phyloP scores from a whole-genome alignment of 2,888 invertebrate genomes.

The Microdon myrmicae region DNA sequence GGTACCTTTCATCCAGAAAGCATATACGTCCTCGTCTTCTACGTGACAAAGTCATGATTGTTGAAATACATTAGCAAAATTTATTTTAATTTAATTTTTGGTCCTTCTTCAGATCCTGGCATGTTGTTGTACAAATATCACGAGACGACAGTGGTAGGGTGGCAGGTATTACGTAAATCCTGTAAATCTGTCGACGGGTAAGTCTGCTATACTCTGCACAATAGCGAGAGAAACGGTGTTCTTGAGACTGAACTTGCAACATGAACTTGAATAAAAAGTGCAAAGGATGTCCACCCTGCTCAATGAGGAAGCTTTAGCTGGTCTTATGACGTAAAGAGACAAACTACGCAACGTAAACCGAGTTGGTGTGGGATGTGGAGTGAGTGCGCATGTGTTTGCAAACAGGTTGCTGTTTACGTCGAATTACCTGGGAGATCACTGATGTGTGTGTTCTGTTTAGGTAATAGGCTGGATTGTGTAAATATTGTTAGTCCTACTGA shows the following conservation, averaged over 20 bases:
- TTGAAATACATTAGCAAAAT: too few species aligned
- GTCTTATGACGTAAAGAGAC: constrained; percentile 36
- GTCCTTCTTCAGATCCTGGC: too few species aligned
- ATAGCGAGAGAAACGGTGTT: constrained; percentile 3
- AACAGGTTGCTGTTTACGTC: constrained; percentile 52
- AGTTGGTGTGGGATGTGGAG: neutral
- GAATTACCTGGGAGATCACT: constrained; percentile 29
- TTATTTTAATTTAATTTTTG: too few species aligned
- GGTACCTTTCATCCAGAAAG: too few species aligned
- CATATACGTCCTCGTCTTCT: too few species aligned
- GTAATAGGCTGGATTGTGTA: too few species aligned
- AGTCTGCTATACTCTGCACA: constrained; percentile 30
- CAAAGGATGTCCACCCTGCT: neutral
- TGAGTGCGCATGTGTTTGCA: constrained; percentile 5
- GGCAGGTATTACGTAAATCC: constrained; percentile 39
- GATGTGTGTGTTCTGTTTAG: constrained; percentile 22
- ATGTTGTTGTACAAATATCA: too few species aligned
- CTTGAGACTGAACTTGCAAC: constrained; percentile 46
- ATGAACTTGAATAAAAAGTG: constrained; percentile 42
- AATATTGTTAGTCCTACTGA: constrained; percentile 5
- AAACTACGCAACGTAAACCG: constrained; percentile 12
- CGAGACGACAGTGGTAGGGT: too few species aligned
- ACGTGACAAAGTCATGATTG: too few species aligned
- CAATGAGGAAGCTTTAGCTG: constrained; percentile 24
- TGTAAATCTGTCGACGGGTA: constrained; percentile 30